These are phyloP conservation scores for Caenorhabditis tropicalis DNA, from an alignment of 1,140 invertebrate species.

Conservation along the genomic window DNA sequence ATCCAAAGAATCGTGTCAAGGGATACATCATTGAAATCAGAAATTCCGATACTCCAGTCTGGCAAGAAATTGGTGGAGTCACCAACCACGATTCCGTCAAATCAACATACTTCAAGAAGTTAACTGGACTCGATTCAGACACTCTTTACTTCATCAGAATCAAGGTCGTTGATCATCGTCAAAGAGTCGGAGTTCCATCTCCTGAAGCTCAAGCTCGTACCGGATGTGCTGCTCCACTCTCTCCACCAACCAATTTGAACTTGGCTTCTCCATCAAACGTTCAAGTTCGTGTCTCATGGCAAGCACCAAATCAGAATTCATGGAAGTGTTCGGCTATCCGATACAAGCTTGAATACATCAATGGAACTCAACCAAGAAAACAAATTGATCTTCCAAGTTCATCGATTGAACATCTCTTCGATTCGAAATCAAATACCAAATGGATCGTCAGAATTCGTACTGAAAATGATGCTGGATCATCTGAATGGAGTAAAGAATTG, in stretches of 20 bases:
- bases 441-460: conserved; percentile 67
- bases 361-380: conserved; percentile 51
- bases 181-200: conserved; percentile 66
- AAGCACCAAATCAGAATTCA: conserved; percentile 64
- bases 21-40: conserved; percentile 71
- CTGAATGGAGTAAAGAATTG: conserved; percentile 68
- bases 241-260: conserved; percentile 68
- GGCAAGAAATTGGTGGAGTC: conserved; percentile 64
- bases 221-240: conserved; percentile 68
- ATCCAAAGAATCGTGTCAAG: conserved; percentile 66
- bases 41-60: conserved; percentile 63
- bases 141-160: conserved; percentile 71
- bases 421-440: conserved; percentile 68
- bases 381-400: conserved; percentile 60
- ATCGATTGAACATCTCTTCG: conserved; percentile 63
- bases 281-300: conserved; percentile 69
- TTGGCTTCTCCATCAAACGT: conserved; percentile 64
- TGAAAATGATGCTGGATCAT: conserved; percentile 70
- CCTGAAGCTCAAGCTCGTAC: conserved; percentile 71
- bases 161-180: conserved; percentile 67
- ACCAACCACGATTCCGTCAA: conserved; percentile 67
- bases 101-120: conserved; percentile 62
- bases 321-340: conserved; percentile 68
- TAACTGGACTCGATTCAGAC: conserved; percentile 66
- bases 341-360: conserved; percentile 57